Conservation (phyloP, 2,888 invertebrate genomes). For the Neocrepidodera transversa region DNA sequence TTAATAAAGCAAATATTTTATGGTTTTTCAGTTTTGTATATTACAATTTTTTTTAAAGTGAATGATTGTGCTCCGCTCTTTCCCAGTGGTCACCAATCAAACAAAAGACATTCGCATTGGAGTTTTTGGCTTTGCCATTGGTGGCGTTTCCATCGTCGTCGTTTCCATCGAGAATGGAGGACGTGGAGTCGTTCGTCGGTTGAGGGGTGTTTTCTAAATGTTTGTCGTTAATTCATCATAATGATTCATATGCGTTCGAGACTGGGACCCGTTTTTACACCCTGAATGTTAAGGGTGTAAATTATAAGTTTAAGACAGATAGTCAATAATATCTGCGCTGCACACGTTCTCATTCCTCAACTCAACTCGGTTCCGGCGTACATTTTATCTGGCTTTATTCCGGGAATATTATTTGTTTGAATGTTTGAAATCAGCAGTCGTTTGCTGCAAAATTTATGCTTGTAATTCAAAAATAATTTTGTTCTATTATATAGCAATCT, state of each 20-base stretch:
- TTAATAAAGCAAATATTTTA: no score
- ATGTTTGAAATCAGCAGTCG: constrained; percentile 1
- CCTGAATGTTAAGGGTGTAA: constrained; percentile 61
- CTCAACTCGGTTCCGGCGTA: constrained; percentile 19
- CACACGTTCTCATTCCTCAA: constrained; percentile 45
- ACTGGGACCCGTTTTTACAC: constrained; percentile 61
- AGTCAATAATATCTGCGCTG: constrained; percentile 59
- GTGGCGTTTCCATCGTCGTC: constrained; percentile 32
- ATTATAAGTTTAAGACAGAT: constrained; percentile 63
- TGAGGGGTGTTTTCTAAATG: constrained; percentile 62
- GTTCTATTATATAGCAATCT: no score
- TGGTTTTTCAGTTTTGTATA: no score
- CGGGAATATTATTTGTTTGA: constrained; percentile 18
- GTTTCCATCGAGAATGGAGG: constrained; percentile 32
- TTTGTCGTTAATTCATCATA: constrained; percentile 63
- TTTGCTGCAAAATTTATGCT: not conserved
- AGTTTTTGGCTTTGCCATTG: constrained; percentile 31
- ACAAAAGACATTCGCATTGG: constrained; percentile 15
- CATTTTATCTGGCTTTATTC: not conserved
- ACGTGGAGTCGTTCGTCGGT: constrained; percentile 43
- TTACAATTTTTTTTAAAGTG: no score
- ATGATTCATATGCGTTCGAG: constrained; percentile 63
- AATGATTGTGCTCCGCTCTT: not conserved
- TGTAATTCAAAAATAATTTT: not conserved
- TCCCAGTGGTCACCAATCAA: constrained; percentile 10